Conservation (phyloP, 1,140 invertebrate genomes). For the Elysia chlorotica region DNA sequence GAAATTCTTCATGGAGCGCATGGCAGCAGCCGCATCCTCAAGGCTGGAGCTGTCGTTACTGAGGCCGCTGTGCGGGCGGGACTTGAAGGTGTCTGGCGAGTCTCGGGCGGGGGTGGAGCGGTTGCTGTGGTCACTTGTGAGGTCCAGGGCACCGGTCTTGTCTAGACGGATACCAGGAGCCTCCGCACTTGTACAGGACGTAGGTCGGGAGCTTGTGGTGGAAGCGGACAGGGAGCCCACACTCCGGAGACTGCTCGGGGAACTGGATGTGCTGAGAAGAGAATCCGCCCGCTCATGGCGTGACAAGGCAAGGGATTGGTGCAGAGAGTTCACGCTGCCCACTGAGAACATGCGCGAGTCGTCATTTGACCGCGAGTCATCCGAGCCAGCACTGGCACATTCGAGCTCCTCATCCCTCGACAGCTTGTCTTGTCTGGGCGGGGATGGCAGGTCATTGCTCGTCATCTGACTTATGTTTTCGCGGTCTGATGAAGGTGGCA, state of each 20-base stretch:
- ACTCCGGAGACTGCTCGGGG: neutral
- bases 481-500: no score
- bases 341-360: neutral
- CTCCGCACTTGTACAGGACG: neutral
- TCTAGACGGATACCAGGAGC: neutral
- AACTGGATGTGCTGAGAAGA: neutral
- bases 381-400: slow-evolving; percentile 10
- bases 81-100: neutral
- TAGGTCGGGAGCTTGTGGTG: neutral
- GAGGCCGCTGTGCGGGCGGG: no score
- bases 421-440: neutral
- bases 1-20: no score
- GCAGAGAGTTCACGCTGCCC: neutral
- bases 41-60: no score
- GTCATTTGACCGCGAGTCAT: slow-evolving; percentile 12
- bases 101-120: neutral
- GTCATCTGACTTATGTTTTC: no score
- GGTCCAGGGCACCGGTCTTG: neutral
- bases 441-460: no score
- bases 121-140: neutral
- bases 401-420: slow-evolving; percentile 2
- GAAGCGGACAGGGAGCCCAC: neutral
- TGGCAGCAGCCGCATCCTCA: no score
- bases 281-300: neutral
- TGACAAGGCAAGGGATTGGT: neutral